Evolutionary conservation across 2,888 invertebrate species (phyloP), one percentile per base, ranked within the genome.

Genomic region (Stenodema calcarata): DNA sequence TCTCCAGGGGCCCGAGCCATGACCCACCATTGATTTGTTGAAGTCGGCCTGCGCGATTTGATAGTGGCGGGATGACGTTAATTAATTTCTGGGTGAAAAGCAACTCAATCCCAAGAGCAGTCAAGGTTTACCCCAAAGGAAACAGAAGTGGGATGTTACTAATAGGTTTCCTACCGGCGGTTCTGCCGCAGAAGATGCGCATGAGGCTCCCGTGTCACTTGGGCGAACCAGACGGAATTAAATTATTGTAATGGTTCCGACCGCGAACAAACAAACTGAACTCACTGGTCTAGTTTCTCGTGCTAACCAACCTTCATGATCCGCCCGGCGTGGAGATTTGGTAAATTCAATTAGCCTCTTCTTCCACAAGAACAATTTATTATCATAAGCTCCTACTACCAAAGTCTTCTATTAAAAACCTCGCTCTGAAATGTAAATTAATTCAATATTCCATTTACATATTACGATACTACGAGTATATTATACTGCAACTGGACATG

Each of bases 81-180:
- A 75, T 75, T 75, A 75, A 75, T 75, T 75, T 75, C 35, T 30
- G 75, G 23, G 30, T 30, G 35, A 75, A 75, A 28, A 75, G 75
- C 75, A 30, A n/a, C 35, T 75, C 28, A 12, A 75, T 35, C 35
- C 75, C 7, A 23, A 12, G 30, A 75, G 41, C 1, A 4, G 75
- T 0, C 4, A 35, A 16, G 75, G n/a, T 12, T 75, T 3, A 16
- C 30, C 16, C 75, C 75, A n/a, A 35, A 28, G 75, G 41, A 35
- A 35, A 28, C 7, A 16, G 30, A 30, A 75, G 75, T 75, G 35
- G 12, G n/a, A 75, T 27, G 35, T 16, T 30, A 75, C 75, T 75
- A 75, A 75, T 75, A 75, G 75, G 75, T 75, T 75, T 28, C 28
- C 30, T n/a, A 35, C 75, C 30, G 75, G 16, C 35, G 11, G 28